Conservation (phyloP, 2,888 invertebrate species). For the Plebejus argus region DNA sequence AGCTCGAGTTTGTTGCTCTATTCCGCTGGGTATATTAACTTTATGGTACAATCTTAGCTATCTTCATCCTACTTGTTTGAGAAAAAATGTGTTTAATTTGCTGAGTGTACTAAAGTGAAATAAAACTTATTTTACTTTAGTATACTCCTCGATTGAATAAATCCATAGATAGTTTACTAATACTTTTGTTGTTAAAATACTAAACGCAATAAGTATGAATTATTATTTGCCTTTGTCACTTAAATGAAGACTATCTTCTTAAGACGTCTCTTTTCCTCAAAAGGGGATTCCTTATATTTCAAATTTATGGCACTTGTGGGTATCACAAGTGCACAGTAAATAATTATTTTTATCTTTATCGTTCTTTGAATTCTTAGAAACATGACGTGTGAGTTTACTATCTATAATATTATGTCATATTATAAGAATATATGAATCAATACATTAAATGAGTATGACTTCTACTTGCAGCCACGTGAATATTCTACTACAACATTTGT, state of each 20-base stretch:
- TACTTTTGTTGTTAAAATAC: too few species aligned
- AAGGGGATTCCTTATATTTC: not conserved
- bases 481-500: not conserved
- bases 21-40: too few species aligned
- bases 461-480: not conserved
- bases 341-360: not conserved
- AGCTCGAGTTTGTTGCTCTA: too few species aligned
- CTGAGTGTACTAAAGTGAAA: too few species aligned
- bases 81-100: too few species aligned
- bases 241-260: too few species aligned
- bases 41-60: too few species aligned
- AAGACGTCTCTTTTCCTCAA: not conserved
- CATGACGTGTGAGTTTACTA: not conserved
- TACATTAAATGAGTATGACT: not conserved
- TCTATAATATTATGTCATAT: not conserved
- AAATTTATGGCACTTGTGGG: not conserved
- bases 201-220: not conserved
- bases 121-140: too few species aligned
- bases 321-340: not conserved
- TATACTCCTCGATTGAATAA: too few species aligned
- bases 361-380: not conserved
- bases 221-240: too few species aligned
- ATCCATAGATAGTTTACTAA: too few species aligned
- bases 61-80: too few species aligned
- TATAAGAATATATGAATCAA: not conserved